Evolutionary conservation across 2,797 vertebrate genomes (phyloP), one percentile per base, ranked within the genome.

Genomic region (Xiphorhynchus erythropygius): DNA sequence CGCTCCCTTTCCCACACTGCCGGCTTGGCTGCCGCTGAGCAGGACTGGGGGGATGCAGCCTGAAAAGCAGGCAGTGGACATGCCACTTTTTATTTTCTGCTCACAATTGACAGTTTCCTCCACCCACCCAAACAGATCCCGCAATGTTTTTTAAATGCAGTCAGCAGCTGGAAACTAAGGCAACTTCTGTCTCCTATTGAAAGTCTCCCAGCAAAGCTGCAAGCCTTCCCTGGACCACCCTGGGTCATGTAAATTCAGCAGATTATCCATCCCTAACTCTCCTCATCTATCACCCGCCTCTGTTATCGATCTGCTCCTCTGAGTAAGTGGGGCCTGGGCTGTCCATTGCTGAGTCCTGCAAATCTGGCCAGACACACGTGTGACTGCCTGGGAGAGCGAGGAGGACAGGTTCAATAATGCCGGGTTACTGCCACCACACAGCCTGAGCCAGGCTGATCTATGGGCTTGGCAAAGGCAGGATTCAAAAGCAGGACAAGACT

Each of bases 241-340:
- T 87, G 96, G 94, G 96, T 97, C 97, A 97, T 97, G 96, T 97
- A 97, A 97, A 97, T 97, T 97, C 96, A 97, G 95, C 95, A 93
- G 96, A 97, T 97, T 97, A 96, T 97, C 95, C 96, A 97, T 96
- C 96, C 96, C 94, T 97, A 96, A 97, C 96, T 95, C 95, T 91
- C 67, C 96, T 96, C 97, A 97, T 97, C 96, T 97, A 97, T 97
- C 97, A 97, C 95, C 77, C 83, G 89, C 91, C 92, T 94, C 90
- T 92, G 92, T 63, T 96, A 97, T 97, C 64, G 97, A 97, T 97
- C 97, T 90, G 71, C 35, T 96, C 92, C 93, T 97, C 95, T 22
- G 87, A 92, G 94, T 49, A 63, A 90, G 83, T 30, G 65, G 87
- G 96, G 88, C 83, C 79, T 5, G 33, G 86, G 76, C 95, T 93